These are phyloP conservation scores for Empidonax traillii DNA, from an alignment of 2,113 vertebrate genomes.

Conservation along the genomic window DNA sequence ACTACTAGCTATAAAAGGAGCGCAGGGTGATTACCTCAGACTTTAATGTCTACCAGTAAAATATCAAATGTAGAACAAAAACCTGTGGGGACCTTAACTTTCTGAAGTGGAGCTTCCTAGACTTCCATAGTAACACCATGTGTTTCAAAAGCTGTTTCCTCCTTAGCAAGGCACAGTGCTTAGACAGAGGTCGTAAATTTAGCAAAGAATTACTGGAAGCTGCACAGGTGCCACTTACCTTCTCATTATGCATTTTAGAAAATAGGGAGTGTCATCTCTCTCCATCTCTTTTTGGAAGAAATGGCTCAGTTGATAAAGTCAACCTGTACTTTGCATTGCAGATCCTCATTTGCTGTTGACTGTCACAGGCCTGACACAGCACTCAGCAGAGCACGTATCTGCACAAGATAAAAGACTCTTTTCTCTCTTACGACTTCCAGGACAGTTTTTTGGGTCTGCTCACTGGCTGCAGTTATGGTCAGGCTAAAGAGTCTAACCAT, in stretches of 20 bases:
- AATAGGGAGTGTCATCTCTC: not conserved
- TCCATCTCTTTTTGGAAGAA: not conserved
- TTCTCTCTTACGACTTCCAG: not conserved
- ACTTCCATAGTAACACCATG: not conserved
- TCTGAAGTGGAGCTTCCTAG: not conserved
- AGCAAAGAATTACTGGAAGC: not conserved
- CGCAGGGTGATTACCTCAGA: not conserved
- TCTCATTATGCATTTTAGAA: not conserved
- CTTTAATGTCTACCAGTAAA: not conserved
- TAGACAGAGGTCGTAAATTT: not conserved
- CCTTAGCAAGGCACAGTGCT: not conserved
- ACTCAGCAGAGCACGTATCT: not conserved
- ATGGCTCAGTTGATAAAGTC: not conserved
- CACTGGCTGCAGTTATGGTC: accelerated
- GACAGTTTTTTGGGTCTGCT: not conserved
- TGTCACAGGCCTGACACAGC: not conserved
- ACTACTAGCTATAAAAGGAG: not conserved
- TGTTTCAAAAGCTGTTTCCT: not conserved
- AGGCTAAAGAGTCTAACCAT: not conserved
- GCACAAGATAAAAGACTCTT: not conserved
- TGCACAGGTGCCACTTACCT: not conserved
- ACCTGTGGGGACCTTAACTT: not conserved
- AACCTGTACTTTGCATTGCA: not conserved
- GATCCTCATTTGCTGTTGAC: not conserved
- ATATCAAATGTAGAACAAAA: not conserved